Evolutionary conservation across 53 echinoderm and acorn worm species (phyloP), one percentile per base, ranked within the genome.

Genomic region (Arbacia lixula): DNA sequence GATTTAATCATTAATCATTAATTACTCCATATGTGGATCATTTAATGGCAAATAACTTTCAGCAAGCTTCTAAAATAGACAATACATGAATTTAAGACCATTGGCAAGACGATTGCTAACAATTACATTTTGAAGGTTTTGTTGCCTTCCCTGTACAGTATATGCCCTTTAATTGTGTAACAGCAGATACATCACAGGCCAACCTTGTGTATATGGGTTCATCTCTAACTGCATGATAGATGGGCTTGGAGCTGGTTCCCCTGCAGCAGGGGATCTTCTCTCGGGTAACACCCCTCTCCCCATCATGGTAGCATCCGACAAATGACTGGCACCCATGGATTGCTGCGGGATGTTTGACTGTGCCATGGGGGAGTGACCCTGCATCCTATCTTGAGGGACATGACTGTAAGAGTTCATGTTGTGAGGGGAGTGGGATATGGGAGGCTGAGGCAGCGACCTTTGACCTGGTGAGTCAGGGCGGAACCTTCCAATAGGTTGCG

Each of bases 181-280:
- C n/a, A n/a, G n/a, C n/a, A n/a, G n/a, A n/a, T n/a, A n/a, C n/a
- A n/a, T n/a, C n/a, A n/a, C n/a, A n/a, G 14, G 57, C 57, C 20
- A 10, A 72, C 82, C 82, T 49, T 60, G 86, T 43, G n/a, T 1
- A 22, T 8, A 21, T 16, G 73, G 51, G 53, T 74, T 74, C 75
- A 86, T 53, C 65, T 75, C 86, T 42, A 46, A 12, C 3, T 63
- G 41, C 8, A 27, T 38, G 34, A 24, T 29, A 52, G 74, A 28
- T 11, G 60, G 60, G 46, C 41, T 85, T 28, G 17, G 72, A 36
- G 60, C 72, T 41, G 61, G 41, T 53, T 74, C 60, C 12, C 71
- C 72, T 11, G 72, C 60, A 58, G 85, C 85, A 16, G 60, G 71
- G 29, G 60, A 57, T 16, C 71, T 85, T 60, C 60, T 71, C 34